phyloP scores from a whole-genome alignment of 2,113 vertebrate species.

The Bos taurus region ARS-UCD2.0 NC_037334.1:44405501-44406000 shows the following conservation, averaged over 20 bases:
- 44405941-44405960: background rate
- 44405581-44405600: slow-evolving; percentile 39
- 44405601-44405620: slow-evolving; percentile 40
- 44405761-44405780: background rate
- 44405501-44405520: background rate
- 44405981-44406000: background rate
- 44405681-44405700: background rate
- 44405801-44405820: background rate
- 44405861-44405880: background rate
- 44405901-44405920: background rate
- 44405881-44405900: background rate
- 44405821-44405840: background rate
- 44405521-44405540: slow-evolving; percentile 25
- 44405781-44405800: background rate
- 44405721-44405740: slow-evolving; percentile 5
- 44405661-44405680: background rate
- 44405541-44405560: slow-evolving; percentile 61
- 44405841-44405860: background rate
- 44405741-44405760: background rate
- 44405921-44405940: background rate
- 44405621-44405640: background rate
- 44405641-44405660: slow-evolving; percentile 16
- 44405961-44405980: background rate
- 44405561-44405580: slow-evolving; percentile 44
- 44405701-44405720: background rate